A percentile compares a stretch with the other conserved stretches of the same genome.
These are phyloP conservation scores for Phortica magna DNA, from an alignment of 2,888 invertebrate genomes.

Conservation along the genomic window DNA sequence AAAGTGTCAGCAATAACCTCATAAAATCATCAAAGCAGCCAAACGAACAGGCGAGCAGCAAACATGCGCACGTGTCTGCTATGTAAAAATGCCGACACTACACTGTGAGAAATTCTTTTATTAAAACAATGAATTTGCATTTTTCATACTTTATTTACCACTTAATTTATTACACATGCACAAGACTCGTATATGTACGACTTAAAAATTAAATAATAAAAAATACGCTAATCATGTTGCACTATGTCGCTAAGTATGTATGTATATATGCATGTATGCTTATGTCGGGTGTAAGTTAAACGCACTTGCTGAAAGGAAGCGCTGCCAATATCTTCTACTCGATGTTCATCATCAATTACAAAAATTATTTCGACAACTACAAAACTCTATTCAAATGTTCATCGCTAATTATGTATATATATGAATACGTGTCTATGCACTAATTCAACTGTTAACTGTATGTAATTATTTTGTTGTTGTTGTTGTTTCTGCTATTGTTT, in stretches of 20 bases:
- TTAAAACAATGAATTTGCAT: neutral
- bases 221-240: neutral
- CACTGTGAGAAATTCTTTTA: neutral
- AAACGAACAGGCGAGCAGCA: constrained; percentile 35
- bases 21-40: constrained; percentile 40
- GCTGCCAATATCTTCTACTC: neutral
- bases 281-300: neutral
- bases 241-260: neutral
- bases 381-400: neutral
- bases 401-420: too few species aligned
- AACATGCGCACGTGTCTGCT: neutral
- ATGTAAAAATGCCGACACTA: neutral
- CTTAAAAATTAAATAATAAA: constrained; percentile 23
- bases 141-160: constrained; percentile 10
- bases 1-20: constrained; percentile 40
- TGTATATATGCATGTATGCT: neutral
- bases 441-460: constrained; percentile 10
- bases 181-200: constrained; percentile 8
- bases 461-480: constrained; percentile 2
- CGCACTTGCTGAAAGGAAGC: constrained; percentile 12
- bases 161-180: constrained; percentile 3
- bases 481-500: neutral
- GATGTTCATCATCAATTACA: neutral
- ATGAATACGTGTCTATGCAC: neutral
- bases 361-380: neutral